These are phyloP conservation scores for Pocillopora verrucosa DNA, from an alignment of 64 coral and sea anemone genomes.

Conservation along the genomic window DNA sequence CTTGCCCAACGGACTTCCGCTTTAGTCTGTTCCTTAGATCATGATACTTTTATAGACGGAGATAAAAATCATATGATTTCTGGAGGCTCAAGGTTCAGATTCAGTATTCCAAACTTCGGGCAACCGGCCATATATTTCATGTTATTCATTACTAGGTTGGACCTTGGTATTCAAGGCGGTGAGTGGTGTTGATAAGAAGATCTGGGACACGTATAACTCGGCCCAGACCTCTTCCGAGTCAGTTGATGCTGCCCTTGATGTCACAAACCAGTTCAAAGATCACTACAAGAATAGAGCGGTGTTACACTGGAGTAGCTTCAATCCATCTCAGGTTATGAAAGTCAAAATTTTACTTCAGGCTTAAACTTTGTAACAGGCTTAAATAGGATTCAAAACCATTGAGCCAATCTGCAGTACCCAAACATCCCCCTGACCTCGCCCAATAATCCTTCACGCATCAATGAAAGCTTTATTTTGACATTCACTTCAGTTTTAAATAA, in stretches of 20 bases:
- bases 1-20: too few species aligned
- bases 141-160: not conserved
- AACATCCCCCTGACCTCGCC: too few species aligned
- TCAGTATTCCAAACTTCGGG: too few species aligned
- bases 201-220: not conserved
- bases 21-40: too few species aligned
- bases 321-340: slow-evolving; percentile 15
- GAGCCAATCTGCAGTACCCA: too few species aligned
- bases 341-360: not conserved
- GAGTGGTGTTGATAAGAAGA: not conserved
- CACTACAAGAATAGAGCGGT: slow-evolving; percentile 52
- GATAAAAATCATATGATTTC: too few species aligned
- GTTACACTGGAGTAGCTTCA: not conserved
- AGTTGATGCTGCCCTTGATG: slow-evolving; percentile 25
- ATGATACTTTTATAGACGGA: too few species aligned
- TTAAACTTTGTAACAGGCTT: not conserved
- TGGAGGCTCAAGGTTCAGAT: too few species aligned
- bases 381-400: too few species aligned
- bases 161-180: slow-evolving; percentile 13
- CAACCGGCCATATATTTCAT: not conserved
- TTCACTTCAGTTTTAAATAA: too few species aligned
- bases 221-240: not conserved
- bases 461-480: too few species aligned
- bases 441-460: too few species aligned
- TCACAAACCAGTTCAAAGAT: slow-evolving; percentile 26